These are phyloP conservation scores for Augochlora pura DNA, from an alignment of 1,140 invertebrate species.

Conservation along the genomic window DNA sequence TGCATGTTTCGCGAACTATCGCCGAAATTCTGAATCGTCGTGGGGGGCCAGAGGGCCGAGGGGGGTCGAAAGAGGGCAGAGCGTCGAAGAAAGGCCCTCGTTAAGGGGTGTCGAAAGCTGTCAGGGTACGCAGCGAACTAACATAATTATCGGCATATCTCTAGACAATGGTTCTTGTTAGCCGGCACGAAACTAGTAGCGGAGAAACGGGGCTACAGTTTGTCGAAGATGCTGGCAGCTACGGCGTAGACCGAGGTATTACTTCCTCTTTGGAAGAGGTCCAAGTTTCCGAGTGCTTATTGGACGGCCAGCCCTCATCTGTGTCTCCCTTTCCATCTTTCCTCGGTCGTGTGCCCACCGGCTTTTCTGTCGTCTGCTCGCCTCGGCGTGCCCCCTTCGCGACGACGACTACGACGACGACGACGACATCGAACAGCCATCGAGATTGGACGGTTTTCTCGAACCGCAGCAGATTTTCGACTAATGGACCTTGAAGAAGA, in stretches of 20 bases:
- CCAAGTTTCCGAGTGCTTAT: slow-evolving; percentile 75
- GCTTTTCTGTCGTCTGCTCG: slow-evolving; percentile 1
- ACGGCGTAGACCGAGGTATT: slow-evolving; percentile 66
- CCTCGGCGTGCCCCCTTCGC: not conserved
- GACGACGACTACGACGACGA: not conserved
- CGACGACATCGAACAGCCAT: slow-evolving; percentile 50
- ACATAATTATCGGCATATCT: slow-evolving; percentile 73
- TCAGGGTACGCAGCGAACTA: slow-evolving; percentile 49
- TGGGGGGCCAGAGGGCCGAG: not conserved
- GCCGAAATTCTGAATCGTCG: not conserved
- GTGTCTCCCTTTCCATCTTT: not conserved
- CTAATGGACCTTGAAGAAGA: slow-evolving; percentile 60
- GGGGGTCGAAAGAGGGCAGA: not conserved
- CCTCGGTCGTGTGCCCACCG: not conserved
- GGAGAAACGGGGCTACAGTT: slow-evolving; percentile 54
- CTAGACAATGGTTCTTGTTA: slow-evolving; percentile 75
- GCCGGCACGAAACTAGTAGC: slow-evolving; percentile 67
- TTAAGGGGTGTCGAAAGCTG: slow-evolving; percentile 48
- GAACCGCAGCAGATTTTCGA: slow-evolving; percentile 56
- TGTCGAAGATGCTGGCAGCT: slow-evolving; percentile 57
- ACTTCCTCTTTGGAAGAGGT: slow-evolving; percentile 73
- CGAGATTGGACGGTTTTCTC: slow-evolving; percentile 51
- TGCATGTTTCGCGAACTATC: no score
- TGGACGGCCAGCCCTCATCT: slow-evolving; percentile 53
- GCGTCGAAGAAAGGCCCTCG: slow-evolving; percentile 17